Evolutionary conservation across 2,888 invertebrate genomes (phyloP).

Genomic region (Pelosia muscerda): DNA sequence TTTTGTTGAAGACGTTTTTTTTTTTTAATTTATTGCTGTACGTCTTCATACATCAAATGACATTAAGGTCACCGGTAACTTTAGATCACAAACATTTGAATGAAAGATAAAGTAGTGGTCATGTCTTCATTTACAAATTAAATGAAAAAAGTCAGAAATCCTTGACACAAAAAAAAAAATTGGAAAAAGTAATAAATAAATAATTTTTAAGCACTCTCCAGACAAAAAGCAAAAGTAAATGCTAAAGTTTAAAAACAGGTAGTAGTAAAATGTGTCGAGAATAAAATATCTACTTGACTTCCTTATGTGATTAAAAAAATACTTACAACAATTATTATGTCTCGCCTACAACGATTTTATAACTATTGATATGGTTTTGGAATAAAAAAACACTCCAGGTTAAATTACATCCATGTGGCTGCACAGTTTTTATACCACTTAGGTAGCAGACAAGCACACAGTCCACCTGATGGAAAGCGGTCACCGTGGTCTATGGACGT

Average conservation of each 20-base stretch:
- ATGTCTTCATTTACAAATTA: no score
- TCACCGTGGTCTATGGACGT: no score
- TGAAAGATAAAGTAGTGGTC: no score
- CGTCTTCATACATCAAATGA: background rate
- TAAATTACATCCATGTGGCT: background rate
- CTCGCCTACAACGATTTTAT: conserved; percentile 10
- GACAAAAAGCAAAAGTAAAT: conserved; percentile 1
- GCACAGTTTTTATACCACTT: no score
- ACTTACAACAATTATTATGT: background rate
- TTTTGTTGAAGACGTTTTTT: conserved; percentile 31
- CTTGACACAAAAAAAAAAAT: no score
- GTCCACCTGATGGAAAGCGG: no score
- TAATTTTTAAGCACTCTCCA: no score
- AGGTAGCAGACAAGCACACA: no score
- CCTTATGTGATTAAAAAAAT: conserved; percentile 3
- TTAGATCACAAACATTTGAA: no score
- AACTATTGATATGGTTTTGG: background rate
- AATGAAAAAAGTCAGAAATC: no score
- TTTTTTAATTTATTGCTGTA: conserved; percentile 1
- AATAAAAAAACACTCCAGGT: background rate
- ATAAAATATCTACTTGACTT: conserved; percentile 9
- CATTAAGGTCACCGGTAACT: no score
- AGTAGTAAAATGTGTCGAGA: background rate
- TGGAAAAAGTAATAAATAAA: no score
- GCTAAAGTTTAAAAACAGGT: conserved; percentile 6